These are phyloP conservation scores for Matsumyia berberina DNA, from an alignment of 2,888 invertebrate species.

Conservation along the genomic window DNA sequence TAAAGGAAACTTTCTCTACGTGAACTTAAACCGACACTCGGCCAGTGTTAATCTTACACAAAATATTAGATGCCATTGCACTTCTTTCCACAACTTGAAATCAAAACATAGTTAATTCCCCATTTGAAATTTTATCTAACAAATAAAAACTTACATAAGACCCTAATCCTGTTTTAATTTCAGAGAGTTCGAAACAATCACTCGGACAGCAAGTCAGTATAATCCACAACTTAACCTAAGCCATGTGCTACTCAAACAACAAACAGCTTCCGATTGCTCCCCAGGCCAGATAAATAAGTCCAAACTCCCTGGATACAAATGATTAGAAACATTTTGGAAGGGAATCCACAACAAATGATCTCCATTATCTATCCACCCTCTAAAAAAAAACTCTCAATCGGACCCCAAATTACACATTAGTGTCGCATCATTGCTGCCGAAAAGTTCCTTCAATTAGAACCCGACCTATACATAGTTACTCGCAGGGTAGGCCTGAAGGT, in stretches of 20 bases:
- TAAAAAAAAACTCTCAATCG: slow-evolving; percentile 17
- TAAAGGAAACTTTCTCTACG: too few species aligned
- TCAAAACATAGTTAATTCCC: too few species aligned
- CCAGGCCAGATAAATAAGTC: background rate
- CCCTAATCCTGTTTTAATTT: background rate
- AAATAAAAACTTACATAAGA: background rate
- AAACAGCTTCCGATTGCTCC: background rate
- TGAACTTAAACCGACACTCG: too few species aligned
- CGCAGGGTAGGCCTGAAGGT: background rate
- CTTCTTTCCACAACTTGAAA: too few species aligned
- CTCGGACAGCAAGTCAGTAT: too few species aligned
- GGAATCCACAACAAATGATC: slow-evolving; percentile 22
- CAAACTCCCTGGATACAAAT: background rate
- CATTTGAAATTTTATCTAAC: too few species aligned
- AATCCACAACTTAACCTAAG: too few species aligned
- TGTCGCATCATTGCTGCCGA: slow-evolving; percentile 41
- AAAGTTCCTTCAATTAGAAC: slow-evolving; percentile 32
- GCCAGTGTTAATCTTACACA: too few species aligned
- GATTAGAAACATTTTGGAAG: slow-evolving; percentile 2
- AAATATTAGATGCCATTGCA: too few species aligned
- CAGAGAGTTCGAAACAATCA: too few species aligned
- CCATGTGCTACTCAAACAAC: too few species aligned
- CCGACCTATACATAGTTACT: background rate
- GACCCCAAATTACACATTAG: slow-evolving; percentile 45
- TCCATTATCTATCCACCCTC: background rate